Base-by-base conservation (phyloP, 2,888 invertebrate genomes). In the Dicyrtomina minuta region DNA sequence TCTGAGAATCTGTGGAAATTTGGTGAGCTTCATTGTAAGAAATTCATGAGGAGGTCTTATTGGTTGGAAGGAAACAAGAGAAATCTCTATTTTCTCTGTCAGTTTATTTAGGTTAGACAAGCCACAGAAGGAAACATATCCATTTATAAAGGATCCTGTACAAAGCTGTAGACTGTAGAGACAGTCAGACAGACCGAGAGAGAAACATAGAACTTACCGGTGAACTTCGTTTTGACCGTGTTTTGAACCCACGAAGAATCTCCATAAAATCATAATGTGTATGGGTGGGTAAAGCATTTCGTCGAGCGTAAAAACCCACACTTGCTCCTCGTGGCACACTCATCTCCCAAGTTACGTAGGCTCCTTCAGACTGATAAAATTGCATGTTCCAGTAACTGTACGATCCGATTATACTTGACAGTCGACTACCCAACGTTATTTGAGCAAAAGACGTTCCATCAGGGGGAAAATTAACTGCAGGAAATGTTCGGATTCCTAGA, bases 361-460 rank as follows among this genome's bases (percentile, higher is more conserved):
- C 91, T 66, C 95, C 90, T 83, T 94, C 92, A 72, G 92, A 91
- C 83, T 96, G 95, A 84, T 92, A 93, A 84, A 97, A 96, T 84
- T 95, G 94, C 89, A 95, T 92, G 83, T 95, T 94, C 96, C 96
- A 96, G 83, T 96, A 96, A 81, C 94, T 91, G 84, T 95, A 94
- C 75, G 96, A 90, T 80, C 91, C 90, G 81, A 97, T 92, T 84
- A 91, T 90, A 84, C 92, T 90, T 80, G 91, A 90, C 80, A 93
- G 85, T 81, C 91, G 89, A 83, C 93, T 90, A 77, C 94, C 93
- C 81, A 95, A 85, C 77, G 89, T 87, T 80, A 95, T 91, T 85
- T 93, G 93, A 79, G 90, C 90, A 83, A 94, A 94, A 66, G 93
- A 93, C 78, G 93, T 93, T 77, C 93, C 93, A 82, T 94, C 93